Conservation (phyloP, 2,113 vertebrate species). For the Psophia crepitans region DNA sequence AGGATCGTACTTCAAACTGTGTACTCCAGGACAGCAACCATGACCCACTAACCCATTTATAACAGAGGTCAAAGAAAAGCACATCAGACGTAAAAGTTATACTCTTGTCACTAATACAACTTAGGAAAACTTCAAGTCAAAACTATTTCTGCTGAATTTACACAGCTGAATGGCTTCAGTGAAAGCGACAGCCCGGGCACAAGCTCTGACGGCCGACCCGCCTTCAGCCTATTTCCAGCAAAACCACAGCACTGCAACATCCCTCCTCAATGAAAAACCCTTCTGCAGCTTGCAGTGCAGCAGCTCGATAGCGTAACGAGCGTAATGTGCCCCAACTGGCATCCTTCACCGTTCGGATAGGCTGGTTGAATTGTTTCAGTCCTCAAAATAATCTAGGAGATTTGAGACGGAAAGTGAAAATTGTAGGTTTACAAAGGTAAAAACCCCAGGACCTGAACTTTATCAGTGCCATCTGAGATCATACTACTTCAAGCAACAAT, state of each 20-base stretch:
- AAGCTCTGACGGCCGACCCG: not conserved
- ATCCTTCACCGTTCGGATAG: not conserved
- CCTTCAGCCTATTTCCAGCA: not conserved
- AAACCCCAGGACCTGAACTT: not conserved
- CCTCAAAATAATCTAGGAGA: not conserved
- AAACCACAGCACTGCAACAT: not conserved
- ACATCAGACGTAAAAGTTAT: not conserved
- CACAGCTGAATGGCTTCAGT: not conserved
- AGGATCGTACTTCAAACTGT: not conserved
- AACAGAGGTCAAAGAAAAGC: constrained; percentile 1
- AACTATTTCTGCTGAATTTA: not conserved
- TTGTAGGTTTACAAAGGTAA: not conserved
- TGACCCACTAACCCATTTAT: constrained; percentile 59
- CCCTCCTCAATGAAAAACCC: not conserved
- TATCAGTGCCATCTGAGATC: not conserved
- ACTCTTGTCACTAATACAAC: not conserved
- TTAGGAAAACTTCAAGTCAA: not conserved
- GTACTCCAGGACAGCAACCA: not conserved
- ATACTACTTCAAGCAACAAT: not conserved
- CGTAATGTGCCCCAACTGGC: rapidly evolving
- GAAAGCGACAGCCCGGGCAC: not conserved
- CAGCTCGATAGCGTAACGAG: rapidly evolving
- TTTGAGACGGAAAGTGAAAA: not conserved
- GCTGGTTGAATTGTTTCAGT: not conserved
- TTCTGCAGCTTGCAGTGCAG: not conserved